Evolutionary conservation across 2,797 vertebrate genomes (phyloP).

Genomic region (Chiroxiphia lanceolata): DNA sequence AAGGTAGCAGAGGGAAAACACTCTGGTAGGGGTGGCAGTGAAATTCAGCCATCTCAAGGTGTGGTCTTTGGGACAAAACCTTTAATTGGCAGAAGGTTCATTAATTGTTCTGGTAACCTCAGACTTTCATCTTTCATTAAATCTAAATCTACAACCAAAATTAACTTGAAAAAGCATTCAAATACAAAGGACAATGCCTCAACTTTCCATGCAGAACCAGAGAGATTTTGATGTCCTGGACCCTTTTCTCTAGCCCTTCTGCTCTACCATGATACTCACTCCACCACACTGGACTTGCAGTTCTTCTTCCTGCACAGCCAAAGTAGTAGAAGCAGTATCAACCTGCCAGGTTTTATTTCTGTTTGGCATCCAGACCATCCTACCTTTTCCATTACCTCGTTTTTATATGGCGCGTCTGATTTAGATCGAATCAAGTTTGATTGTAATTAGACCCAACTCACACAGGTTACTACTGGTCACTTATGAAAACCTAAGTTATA

Average conservation of each 20-base stretch:
- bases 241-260: neutral
- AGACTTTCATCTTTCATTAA: slow-evolving; percentile 34
- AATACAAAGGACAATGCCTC: neutral
- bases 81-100: slow-evolving; percentile 26
- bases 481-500: neutral
- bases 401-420: neutral
- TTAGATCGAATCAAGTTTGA: neutral
- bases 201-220: neutral
- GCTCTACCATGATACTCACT: neutral
- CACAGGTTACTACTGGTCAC: neutral
- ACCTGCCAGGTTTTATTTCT: neutral
- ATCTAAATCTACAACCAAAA: neutral
- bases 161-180: neutral
- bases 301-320: neutral
- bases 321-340: neutral
- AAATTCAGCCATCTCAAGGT: slow-evolving; percentile 55
- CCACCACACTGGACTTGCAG: neutral
- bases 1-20: slow-evolving; percentile 63
- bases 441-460: neutral
- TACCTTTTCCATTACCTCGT: neutral
- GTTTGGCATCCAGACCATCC: neutral
- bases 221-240: neutral
- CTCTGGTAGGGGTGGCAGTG: slow-evolving; percentile 48
- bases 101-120: slow-evolving; percentile 44
- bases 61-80: slow-evolving; percentile 39